These are phyloP conservation scores for Seriola rivoliana DNA, from an alignment of 2,113 vertebrate genomes.

Conservation along the genomic window DNA sequence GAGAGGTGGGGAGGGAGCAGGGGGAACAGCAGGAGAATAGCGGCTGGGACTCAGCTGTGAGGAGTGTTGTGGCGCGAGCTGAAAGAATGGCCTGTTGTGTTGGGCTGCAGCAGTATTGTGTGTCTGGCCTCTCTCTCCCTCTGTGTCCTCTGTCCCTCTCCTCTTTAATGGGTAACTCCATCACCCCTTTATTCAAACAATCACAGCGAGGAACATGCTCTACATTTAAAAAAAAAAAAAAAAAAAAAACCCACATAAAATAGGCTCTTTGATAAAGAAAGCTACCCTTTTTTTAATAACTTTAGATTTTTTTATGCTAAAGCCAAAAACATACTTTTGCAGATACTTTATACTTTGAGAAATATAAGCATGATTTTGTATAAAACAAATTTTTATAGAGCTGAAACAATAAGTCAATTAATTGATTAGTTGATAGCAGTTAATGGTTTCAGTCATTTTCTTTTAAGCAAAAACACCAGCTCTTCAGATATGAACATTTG, in stretches of 20 bases:
- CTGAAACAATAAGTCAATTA: background rate
- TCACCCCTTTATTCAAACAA: constrained; percentile 61
- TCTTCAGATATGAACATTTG: background rate
- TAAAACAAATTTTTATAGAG: background rate
- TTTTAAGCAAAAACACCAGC: too few relatives aligned
- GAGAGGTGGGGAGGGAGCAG: constrained; percentile 65
- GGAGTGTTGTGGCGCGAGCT: constrained; percentile 81
- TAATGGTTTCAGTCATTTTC: too few relatives aligned
- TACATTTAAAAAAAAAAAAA: background rate
- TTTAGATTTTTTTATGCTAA: constrained; percentile 2
- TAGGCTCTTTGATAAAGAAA: constrained; percentile 32
- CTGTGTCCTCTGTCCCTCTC: constrained; percentile 40
- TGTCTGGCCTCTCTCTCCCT: constrained; percentile 67
- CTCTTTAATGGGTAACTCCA: constrained; percentile 60
- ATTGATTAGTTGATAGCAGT: background rate
- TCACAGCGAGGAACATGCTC: constrained; percentile 51
- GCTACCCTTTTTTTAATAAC: constrained; percentile 5
- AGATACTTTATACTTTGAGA: background rate
- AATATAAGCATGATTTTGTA: background rate
- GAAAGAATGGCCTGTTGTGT: constrained; percentile 91
- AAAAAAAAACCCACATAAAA: constrained; percentile 19
- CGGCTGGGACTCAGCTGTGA: constrained; percentile 84
- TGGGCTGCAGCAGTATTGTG: constrained; percentile 78
- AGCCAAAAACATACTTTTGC: background rate
- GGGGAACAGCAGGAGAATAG: constrained; percentile 83